Conservation (phyloP, 2,888 invertebrate species). For the Diabrotica balteata region DNA sequence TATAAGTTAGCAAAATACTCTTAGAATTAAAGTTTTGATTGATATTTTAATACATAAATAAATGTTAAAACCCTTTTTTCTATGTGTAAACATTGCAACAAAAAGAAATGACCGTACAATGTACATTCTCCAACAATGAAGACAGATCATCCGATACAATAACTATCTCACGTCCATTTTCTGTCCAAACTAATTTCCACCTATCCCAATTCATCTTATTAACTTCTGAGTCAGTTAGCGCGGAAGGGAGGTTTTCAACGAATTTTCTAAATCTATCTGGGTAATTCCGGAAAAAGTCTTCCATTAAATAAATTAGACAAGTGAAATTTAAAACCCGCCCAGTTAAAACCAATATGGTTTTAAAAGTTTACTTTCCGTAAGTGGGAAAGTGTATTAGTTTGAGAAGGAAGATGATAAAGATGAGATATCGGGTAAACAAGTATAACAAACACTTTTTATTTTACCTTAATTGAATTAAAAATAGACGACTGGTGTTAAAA, state of each 20-base stretch:
- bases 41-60: no score
- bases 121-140: conserved; percentile 20
- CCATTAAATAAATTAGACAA: conserved; percentile 28
- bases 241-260: conserved; percentile 2
- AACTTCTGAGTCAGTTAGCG: conserved; percentile 17
- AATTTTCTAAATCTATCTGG: conserved; percentile 14
- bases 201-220: conserved; percentile 52
- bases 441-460: conserved; percentile 8
- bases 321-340: conserved; percentile 23
- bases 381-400: background rate
- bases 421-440: conserved; percentile 15
- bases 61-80: no score
- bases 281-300: conserved; percentile 9
- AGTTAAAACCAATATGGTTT: conserved; percentile 13
- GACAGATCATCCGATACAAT: conserved; percentile 56
- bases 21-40: no score
- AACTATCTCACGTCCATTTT: conserved; percentile 52
- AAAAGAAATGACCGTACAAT: no score
- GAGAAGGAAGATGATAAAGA: conserved; percentile 6
- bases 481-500: background rate
- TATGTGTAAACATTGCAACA: no score
- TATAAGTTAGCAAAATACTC: no score
- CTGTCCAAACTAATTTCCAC: conserved; percentile 41
- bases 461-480: conserved; percentile 7
- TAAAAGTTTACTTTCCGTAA: conserved; percentile 12